Conservation (phyloP, 2,888 invertebrate species). For the Pomacea canaliculata region DNA sequence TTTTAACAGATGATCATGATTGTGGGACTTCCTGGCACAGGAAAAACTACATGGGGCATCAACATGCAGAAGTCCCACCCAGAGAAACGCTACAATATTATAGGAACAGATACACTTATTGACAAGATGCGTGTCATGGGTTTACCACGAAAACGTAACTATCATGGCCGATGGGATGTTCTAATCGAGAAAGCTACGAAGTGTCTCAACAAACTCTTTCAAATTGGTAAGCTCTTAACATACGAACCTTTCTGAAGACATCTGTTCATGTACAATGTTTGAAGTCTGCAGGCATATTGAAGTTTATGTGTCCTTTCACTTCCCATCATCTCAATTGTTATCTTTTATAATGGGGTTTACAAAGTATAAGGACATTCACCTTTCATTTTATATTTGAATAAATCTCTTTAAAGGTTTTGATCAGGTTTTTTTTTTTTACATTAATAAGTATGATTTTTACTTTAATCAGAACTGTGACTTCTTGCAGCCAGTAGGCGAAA, state of each 20-base stretch:
- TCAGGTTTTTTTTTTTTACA: no score
- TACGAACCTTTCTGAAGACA: neutral
- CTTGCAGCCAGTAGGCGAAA: conserved; percentile 69
- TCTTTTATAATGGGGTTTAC: no score
- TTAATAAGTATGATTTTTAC: no score
- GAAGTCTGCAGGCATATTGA: neutral
- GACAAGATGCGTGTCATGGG: conserved; percentile 96
- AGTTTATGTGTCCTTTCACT: no score
- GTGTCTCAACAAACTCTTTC: conserved; percentile 83
- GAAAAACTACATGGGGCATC: conserved; percentile 92
- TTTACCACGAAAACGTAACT: conserved; percentile 81
- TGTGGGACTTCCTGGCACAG: conserved; percentile 92
- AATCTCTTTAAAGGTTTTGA: no score
- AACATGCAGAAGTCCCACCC: conserved; percentile 82
- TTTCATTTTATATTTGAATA: no score
- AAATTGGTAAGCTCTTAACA: conserved; percentile 76
- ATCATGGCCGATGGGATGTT: conserved; percentile 87
- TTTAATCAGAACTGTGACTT: neutral
- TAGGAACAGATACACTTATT: conserved; percentile 88
- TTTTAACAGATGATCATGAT: conserved; percentile 81
- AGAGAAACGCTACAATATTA: conserved; percentile 86
- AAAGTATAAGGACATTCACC: no score
- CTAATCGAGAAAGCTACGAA: conserved; percentile 89
- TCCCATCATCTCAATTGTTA: no score
- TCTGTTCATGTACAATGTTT: neutral